These are phyloP conservation scores for Danionella dracula DNA, from an alignment of 2,797 vertebrate genomes.

Conservation along the genomic window DNA sequence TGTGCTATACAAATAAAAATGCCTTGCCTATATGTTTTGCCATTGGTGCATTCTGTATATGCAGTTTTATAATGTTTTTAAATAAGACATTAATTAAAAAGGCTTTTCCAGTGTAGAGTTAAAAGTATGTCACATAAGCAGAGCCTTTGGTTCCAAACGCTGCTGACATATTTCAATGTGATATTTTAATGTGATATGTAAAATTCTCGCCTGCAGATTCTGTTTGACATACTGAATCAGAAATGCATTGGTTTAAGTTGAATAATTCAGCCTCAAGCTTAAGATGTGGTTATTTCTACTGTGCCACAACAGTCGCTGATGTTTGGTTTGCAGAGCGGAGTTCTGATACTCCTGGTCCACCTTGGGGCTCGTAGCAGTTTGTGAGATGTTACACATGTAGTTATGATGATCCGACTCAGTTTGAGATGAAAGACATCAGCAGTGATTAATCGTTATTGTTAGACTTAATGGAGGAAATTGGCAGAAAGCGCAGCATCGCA, in stretches of 20 bases:
- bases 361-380: neutral
- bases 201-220: neutral
- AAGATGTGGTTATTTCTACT: neutral
- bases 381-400: neutral
- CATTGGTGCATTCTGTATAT: too few species aligned
- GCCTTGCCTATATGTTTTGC: too few species aligned
- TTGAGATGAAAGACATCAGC: conserved; percentile 16
- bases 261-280: neutral
- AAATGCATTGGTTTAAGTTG: neutral
- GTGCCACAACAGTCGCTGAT: neutral
- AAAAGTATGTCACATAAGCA: too few species aligned
- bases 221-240: neutral
- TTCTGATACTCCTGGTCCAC: neutral
- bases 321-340: neutral
- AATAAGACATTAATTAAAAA: too few species aligned
- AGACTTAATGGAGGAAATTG: conserved; percentile 29
- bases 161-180: neutral
- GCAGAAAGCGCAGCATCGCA: conserved; percentile 14
- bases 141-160: neutral
- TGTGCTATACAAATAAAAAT: too few species aligned
- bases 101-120: too few species aligned
- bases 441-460: conserved; percentile 27
- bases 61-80: too few species aligned
- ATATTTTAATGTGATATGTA: neutral
- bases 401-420: conserved; percentile 2